Percentiles rank a stretch among this genome's conserved stretches.
Conservation (phyloP, 2,113 vertebrate species). For the Cavia aperea region DNA sequence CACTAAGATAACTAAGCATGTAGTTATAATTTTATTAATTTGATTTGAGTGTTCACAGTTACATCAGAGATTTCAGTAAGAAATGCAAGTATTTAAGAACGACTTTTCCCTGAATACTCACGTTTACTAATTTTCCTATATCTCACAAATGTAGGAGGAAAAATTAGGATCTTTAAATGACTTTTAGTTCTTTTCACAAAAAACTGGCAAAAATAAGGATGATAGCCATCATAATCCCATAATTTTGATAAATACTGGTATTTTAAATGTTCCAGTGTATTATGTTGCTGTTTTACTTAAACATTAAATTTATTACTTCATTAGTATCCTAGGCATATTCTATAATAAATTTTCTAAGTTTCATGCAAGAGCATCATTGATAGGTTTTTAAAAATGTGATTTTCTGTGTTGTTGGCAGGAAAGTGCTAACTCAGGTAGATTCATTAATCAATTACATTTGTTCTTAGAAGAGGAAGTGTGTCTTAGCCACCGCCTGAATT, state of each 20-base stretch:
- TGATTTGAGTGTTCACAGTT: not conserved
- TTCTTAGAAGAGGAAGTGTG: not conserved
- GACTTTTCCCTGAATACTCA: not conserved
- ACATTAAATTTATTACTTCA: not conserved
- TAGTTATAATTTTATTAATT: not conserved
- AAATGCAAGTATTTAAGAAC: not conserved
- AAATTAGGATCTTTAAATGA: not conserved
- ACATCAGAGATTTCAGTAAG: not conserved
- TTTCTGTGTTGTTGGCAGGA: not conserved
- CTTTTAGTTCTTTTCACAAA: not conserved
- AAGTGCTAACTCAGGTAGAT: not conserved
- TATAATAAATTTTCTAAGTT: not conserved
- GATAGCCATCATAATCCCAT: not conserved
- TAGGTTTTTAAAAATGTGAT: not conserved
- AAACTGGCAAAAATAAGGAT: not conserved
- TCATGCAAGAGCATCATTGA: not conserved
- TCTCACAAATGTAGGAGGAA: not conserved
- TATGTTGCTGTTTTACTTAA: not conserved
- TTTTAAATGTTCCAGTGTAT: not conserved
- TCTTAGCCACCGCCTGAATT: not conserved
- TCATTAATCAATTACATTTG: not conserved
- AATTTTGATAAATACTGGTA: not conserved
- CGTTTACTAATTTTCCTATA: not conserved
- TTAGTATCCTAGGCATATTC: not conserved
- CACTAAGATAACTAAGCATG: not conserved